Base-by-base conservation (phyloP, 2,113 vertebrate genomes). In the Ifrita kowaldi region DNA sequence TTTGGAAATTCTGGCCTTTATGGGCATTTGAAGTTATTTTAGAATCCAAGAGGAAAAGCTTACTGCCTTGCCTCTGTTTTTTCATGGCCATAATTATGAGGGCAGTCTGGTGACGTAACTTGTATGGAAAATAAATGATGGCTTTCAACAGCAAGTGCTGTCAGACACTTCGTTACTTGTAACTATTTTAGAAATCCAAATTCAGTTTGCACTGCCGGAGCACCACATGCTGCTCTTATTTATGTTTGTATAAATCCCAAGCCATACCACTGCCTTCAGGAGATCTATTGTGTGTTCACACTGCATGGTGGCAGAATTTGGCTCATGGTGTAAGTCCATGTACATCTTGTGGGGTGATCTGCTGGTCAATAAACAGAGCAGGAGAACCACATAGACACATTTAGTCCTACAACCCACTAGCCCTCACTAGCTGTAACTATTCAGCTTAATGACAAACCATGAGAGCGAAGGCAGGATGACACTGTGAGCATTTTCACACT, bases 41-140 rank as follows among this genome's bases (percentile, higher is more conserved):
- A 94, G 89, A 95, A 78, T 78, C 53, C 37, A 60, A 91, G 77
- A 95, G 95, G 93, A 93, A 96, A 95, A 95, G 37, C 91, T 96
- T 79, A 91, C 87, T 93, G 91, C 81, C 74, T 94, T 82, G 87
- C 93, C 74, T 90, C 93, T 91, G 94, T 96, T 93, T 97, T 84
- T 95, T 91, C 89, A 79, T 3, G 57, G 81, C 70, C 69, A 3
- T 93, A 97, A 97, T 97, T 97, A 95, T 17, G 86, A 96, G 91
- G 91, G 91, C 78, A 89, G 94, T 57, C 89, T 89, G 91, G 65
- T 96, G 89, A 94, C 10, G 62, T 87, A 94, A 93, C 77, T 73
- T 91, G 81, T 85, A 91, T 73, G 89, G 91, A 87, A 94, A 95
- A 95, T 87, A 93, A 97, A 97, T 93, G 69, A 95, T 81, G 76